Evolutionary conservation across 2,113 vertebrate genomes (phyloP).

Genomic region (Prionailurus bengalensis): DNA sequence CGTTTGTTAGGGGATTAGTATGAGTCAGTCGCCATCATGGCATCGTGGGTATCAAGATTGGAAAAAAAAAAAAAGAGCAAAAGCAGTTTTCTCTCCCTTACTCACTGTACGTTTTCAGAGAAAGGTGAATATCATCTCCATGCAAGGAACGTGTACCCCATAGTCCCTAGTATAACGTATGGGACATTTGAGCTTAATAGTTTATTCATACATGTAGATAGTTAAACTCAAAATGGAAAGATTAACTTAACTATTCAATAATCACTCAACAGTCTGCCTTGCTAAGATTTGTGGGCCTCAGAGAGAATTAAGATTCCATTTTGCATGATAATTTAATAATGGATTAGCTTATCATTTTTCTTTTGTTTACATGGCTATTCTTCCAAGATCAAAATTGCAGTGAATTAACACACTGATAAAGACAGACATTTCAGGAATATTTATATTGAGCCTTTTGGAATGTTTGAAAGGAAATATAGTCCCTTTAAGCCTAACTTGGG

Average conservation of each 20-base stretch:
- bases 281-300: not conserved
- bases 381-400: not conserved
- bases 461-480: not conserved
- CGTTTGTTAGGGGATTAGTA: not conserved
- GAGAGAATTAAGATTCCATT: not conserved
- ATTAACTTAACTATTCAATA: not conserved
- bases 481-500: not conserved
- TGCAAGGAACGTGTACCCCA: not conserved
- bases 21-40: not conserved
- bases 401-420: not conserved
- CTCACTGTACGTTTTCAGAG: not conserved
- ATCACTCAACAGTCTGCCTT: not conserved
- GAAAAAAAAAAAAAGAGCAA: not conserved
- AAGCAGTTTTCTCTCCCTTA: not conserved
- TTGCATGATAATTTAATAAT: not conserved
- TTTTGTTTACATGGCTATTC: not conserved
- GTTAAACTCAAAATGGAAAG: not conserved
- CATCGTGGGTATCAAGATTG: not conserved
- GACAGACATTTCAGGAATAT: not conserved
- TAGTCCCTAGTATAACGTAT: not conserved
- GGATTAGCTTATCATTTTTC: not conserved
- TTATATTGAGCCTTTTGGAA: not conserved
- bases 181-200: not conserved
- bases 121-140: not conserved
- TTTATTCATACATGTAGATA: not conserved